Conservation (phyloP, 2,113 vertebrate species). For the Crotalus helleri region DNA sequence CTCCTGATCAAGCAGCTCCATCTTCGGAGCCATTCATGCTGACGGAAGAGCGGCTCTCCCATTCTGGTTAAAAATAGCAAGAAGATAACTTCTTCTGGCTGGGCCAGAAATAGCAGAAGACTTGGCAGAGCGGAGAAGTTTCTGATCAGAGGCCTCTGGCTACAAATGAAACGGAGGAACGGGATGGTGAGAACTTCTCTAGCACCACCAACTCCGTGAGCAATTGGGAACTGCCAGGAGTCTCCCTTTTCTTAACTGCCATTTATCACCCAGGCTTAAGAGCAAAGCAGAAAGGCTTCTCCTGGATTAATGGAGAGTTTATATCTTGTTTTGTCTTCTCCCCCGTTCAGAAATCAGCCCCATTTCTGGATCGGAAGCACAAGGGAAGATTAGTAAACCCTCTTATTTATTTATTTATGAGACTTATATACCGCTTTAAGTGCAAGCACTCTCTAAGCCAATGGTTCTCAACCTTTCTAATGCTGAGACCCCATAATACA, state of each 20-base stretch:
- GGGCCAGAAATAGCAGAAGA: neutral
- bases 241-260: neutral
- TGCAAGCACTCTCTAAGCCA: too few species aligned
- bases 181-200: neutral
- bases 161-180: neutral
- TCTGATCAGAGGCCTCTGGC: neutral
- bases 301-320: neutral
- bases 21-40: neutral
- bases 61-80: neutral
- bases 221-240: neutral
- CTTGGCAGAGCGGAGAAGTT: conserved; percentile 7
- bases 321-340: neutral
- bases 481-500: too few species aligned
- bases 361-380: too few species aligned
- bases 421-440: too few species aligned
- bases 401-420: too few species aligned
- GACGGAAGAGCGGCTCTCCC: neutral
- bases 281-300: neutral
- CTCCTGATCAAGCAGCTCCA: neutral
- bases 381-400: too few species aligned
- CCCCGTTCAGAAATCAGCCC: neutral
- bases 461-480: too few species aligned
- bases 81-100: neutral
- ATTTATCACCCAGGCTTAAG: neutral
- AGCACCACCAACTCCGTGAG: neutral